A percentile compares a stretch with the other conserved stretches of the same genome.
phyloP scores from a whole-genome alignment of 1,140 invertebrate genomes.

The Brachionus angularis region DNA sequence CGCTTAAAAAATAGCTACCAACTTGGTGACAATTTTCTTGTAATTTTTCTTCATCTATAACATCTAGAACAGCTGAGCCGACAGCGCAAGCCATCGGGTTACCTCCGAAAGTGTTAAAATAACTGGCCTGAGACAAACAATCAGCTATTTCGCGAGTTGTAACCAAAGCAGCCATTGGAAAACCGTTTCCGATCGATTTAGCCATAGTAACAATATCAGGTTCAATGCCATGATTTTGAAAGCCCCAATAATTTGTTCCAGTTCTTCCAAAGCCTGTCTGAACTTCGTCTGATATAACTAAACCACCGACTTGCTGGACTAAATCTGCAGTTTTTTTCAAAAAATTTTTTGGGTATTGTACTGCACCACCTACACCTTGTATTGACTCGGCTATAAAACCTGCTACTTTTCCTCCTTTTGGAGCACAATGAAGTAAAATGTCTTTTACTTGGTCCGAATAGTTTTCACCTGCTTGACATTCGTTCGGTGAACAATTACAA shows the following conservation, averaged over 20 bases:
- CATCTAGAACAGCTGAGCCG: slow-evolving; percentile 73
- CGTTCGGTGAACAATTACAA: slow-evolving; percentile 65
- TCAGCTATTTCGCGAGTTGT: slow-evolving; percentile 79
- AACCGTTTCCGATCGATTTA: slow-evolving; percentile 73
- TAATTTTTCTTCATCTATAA: slow-evolving; percentile 80
- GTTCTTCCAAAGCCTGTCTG: slow-evolving; percentile 92
- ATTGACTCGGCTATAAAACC: slow-evolving; percentile 90
- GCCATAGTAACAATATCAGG: slow-evolving; percentile 78
- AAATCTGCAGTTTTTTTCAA: slow-evolving; percentile 75
- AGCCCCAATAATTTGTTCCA: slow-evolving; percentile 90
- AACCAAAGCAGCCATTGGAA: slow-evolving; percentile 85
- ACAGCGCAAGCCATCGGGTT: slow-evolving; percentile 83
- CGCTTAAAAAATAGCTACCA: slow-evolving; percentile 75
- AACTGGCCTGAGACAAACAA: slow-evolving; percentile 68
- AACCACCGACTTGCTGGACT: slow-evolving; percentile 72
- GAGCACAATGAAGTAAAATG: slow-evolving; percentile 70
- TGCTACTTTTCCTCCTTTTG: slow-evolving; percentile 68
- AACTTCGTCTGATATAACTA: slow-evolving; percentile 87
- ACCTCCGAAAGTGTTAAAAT: slow-evolving; percentile 95
- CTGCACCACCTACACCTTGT: slow-evolving; percentile 82
- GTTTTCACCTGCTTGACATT: slow-evolving; percentile 70
- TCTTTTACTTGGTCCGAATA: slow-evolving; percentile 79
- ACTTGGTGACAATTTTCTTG: slow-evolving; percentile 72
- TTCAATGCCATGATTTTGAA: slow-evolving; percentile 74
- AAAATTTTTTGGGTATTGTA: slow-evolving; percentile 85